Evolutionary conservation across 2,888 invertebrate genomes (phyloP).

Genomic region (Dolichomitus sp.): DNA sequence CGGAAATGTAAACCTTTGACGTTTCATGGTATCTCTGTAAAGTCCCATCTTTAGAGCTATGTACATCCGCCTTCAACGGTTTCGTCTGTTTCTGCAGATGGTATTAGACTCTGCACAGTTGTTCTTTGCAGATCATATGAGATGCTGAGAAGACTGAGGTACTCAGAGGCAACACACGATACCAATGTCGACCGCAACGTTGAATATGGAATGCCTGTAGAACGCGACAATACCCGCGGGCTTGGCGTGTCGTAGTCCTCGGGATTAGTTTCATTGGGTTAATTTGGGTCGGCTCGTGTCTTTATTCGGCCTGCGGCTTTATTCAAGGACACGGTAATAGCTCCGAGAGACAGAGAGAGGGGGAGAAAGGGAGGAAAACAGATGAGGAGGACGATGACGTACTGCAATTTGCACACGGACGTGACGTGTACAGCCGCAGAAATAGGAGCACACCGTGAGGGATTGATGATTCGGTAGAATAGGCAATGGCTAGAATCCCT

Average conservation of each 20-base stretch:
- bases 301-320: constrained; percentile 42
- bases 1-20: not conserved
- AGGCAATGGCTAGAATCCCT: not conserved
- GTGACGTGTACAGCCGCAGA: constrained; percentile 19
- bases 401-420: constrained; percentile 28
- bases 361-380: not conserved
- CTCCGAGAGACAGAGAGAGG: not conserved
- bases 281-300: constrained; percentile 44
- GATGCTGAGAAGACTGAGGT: not conserved
- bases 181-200: constrained; percentile 18
- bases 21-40: not conserved
- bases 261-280: constrained; percentile 57
- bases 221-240: constrained; percentile 15
- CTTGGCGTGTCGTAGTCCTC: constrained; percentile 28
- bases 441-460: constrained; percentile 10
- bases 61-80: not conserved
- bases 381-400: constrained; percentile 25
- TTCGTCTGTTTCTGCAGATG: not conserved
- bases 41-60: not conserved
- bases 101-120: not conserved
- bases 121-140: not conserved
- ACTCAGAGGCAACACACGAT: not conserved
- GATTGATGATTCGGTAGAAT: constrained; percentile 36
- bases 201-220: constrained; percentile 34
- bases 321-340: constrained; percentile 34